Evolutionary conservation across 1,140 invertebrate species (phyloP).

Genomic region (Drosophila gunungcola): DNA sequence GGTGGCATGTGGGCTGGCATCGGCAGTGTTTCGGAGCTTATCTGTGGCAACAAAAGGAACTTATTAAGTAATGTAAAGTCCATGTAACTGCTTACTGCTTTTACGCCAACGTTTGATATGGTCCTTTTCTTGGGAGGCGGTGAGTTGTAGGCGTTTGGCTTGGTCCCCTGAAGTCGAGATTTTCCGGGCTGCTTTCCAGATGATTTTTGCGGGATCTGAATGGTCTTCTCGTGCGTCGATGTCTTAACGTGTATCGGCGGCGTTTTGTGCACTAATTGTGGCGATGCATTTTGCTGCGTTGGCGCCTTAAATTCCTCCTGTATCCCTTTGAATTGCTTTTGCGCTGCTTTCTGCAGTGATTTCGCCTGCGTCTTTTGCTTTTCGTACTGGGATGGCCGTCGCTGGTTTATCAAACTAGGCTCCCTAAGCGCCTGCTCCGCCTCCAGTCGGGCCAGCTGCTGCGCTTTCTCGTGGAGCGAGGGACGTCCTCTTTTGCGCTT

Average conservation of each 20-base stretch:
- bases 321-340: background rate
- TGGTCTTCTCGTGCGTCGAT: background rate
- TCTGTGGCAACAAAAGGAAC: slow-evolving; percentile 62
- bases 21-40: background rate
- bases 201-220: background rate
- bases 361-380: background rate
- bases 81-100: slow-evolving; percentile 23
- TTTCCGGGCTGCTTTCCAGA: background rate
- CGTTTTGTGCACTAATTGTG: too few relatives aligned
- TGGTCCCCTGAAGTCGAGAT: too few relatives aligned
- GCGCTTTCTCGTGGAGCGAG: background rate
- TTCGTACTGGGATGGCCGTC: background rate
- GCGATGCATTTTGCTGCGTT: background rate
- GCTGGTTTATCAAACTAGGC: background rate
- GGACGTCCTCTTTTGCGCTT: slow-evolving; percentile 31
- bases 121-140: background rate
- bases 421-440: background rate
- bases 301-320: too few relatives aligned
- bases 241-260: background rate
- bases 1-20: slow-evolving; percentile 14
- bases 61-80: slow-evolving; percentile 40
- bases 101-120: slow-evolving; percentile 9
- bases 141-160: too few relatives aligned
- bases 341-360: background rate
- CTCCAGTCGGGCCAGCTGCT: background rate